phyloP scores from a whole-genome alignment of 2,797 vertebrate species.

The Sebastes goodei region DNA sequence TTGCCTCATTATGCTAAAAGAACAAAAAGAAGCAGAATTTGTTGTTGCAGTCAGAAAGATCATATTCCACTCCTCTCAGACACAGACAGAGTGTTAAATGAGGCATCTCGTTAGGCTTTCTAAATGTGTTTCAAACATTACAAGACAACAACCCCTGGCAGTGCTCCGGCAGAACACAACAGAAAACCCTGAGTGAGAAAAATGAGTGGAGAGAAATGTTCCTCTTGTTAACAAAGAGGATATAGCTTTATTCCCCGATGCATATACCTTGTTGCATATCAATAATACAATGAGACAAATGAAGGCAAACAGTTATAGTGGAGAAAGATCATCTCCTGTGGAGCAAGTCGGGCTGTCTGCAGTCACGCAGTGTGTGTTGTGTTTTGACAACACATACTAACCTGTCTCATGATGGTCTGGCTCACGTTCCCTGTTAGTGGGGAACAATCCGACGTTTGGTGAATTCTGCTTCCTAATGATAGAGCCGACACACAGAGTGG shows the following conservation, averaged over 20 bases:
- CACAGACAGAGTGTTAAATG: conserved; percentile 22
- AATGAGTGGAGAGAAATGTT: conserved; percentile 10
- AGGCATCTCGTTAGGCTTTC: conserved; percentile 46
- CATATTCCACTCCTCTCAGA: conserved; percentile 9
- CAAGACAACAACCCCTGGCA: conserved; percentile 19
- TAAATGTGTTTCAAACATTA: conserved; percentile 31
- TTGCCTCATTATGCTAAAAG: conserved; percentile 19
- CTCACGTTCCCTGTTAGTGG: not conserved
- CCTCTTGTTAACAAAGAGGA: conserved; percentile 10
- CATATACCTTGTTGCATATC: conserved; percentile 14
- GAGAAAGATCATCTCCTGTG: conserved; percentile 1
- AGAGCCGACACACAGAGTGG: not conserved
- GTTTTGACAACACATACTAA: not conserved
- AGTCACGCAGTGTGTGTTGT: not conserved
- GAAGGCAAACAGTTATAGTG: not conserved
- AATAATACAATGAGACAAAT: conserved; percentile 15
- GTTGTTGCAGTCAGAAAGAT: conserved; percentile 17
- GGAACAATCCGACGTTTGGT: not conserved
- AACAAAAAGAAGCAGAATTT: not conserved
- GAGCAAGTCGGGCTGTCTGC: not conserved
- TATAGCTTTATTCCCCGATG: not conserved
- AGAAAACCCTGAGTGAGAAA: conserved; percentile 9
- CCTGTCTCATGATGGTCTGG: not conserved
- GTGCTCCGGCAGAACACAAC: not conserved
- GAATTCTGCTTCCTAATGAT: not conserved